These are phyloP conservation scores for Himalopsyche tibetana DNA, from an alignment of 2,888 invertebrate species.

Conservation along the genomic window DNA sequence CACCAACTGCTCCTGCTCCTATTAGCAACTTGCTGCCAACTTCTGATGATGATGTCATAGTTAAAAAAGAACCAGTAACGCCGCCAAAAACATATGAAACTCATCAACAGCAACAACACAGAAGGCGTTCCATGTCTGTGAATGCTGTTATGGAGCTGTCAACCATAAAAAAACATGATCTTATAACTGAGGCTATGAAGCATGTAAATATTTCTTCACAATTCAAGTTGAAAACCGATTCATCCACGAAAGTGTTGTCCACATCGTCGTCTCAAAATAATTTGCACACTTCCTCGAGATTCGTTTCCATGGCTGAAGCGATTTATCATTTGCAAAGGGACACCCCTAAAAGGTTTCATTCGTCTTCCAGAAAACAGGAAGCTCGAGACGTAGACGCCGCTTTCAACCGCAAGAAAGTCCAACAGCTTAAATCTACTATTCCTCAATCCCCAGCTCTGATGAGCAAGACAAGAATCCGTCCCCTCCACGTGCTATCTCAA, in stretches of 20 bases:
- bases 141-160: constrained; percentile 55
- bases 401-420: constrained; percentile 66
- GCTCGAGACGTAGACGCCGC: constrained; percentile 66
- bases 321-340: constrained; percentile 77
- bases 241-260: constrained; percentile 53
- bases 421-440: constrained; percentile 70
- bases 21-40: neutral
- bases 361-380: constrained; percentile 63
- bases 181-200: constrained; percentile 37
- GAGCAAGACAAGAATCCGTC: constrained; percentile 77
- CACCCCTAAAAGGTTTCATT: constrained; percentile 78
- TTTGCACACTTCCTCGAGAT: constrained; percentile 68
- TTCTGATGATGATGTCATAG: neutral
- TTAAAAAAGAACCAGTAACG: constrained; percentile 41
- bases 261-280: constrained; percentile 60
- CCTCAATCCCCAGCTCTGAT: constrained; percentile 77
- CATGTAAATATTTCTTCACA: constrained; percentile 48
- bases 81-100: constrained; percentile 10
- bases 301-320: constrained; percentile 79
- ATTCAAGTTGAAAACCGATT: constrained; percentile 22
- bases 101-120: constrained; percentile 1
- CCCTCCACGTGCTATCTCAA: constrained; percentile 76
- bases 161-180: neutral
- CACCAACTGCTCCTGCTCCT: constrained; percentile 33
- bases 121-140: constrained; percentile 62